A percentile compares a stretch with the other conserved stretches of the same genome.
phyloP scores from a whole-genome alignment of 2,797 vertebrate genomes.

The Jordanella pulchra region DNA sequence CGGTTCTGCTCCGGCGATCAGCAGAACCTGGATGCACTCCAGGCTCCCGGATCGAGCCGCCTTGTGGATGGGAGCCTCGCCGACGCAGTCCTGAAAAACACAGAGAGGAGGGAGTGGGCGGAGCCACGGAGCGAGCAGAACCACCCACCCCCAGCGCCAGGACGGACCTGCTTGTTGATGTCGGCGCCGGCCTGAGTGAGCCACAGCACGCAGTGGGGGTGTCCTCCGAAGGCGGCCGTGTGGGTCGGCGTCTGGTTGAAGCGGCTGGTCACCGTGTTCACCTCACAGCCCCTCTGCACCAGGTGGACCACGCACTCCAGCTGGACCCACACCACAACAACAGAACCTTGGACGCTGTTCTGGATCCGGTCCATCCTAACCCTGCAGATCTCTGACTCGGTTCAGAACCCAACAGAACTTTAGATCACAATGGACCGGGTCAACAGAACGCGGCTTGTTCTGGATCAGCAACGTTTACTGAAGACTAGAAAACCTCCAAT shows the following conservation, averaged over 20 bases:
- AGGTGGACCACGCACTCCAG: slow-evolving; percentile 91
- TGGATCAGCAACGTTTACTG: too few relatives aligned
- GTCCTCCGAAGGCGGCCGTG: slow-evolving; percentile 93
- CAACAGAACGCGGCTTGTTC: too few relatives aligned
- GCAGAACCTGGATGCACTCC: slow-evolving; percentile 91
- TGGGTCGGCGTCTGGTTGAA: slow-evolving; percentile 94
- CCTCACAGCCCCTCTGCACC: slow-evolving; percentile 90
- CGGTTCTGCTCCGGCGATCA: slow-evolving; percentile 89
- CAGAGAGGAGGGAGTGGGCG: background rate
- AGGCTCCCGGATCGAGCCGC: slow-evolving; percentile 94
- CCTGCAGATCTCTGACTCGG: too few relatives aligned
- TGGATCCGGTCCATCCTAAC: too few relatives aligned
- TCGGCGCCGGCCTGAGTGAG: slow-evolving; percentile 92
- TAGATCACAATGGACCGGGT: too few relatives aligned
- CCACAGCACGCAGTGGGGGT: slow-evolving; percentile 92
- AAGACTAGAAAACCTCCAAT: too few relatives aligned
- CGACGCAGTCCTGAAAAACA: slow-evolving; percentile 90
- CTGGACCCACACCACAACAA: too few relatives aligned
- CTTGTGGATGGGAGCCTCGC: slow-evolving; percentile 96
- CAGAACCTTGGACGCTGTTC: too few relatives aligned
- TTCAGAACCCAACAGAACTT: too few relatives aligned
- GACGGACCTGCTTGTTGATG: slow-evolving; percentile 90
- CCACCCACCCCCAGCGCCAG: too few relatives aligned
- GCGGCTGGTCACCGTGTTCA: slow-evolving; percentile 87
- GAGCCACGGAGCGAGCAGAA: too few relatives aligned